A percentile compares a stretch with the other conserved stretches of the same genome.
Conservation (phyloP, 2,888 invertebrate genomes). For the Tenthredo distinguenda region DNA sequence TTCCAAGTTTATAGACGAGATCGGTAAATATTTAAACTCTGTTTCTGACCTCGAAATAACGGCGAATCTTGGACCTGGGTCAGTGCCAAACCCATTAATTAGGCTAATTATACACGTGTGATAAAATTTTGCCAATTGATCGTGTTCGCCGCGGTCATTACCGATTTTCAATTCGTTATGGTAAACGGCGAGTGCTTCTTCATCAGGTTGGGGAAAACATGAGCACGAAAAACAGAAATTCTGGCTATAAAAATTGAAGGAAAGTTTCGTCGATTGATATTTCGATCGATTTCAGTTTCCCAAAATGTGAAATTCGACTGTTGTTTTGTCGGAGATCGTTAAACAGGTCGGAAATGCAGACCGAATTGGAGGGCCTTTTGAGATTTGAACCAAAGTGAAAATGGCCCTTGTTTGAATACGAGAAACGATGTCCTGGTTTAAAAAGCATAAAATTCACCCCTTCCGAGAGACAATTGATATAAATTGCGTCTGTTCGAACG, state of each 20-base stretch:
- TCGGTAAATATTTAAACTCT: conserved; percentile 30
- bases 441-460: conserved; percentile 10
- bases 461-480: conserved; percentile 9
- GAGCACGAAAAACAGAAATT: background rate
- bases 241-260: background rate
- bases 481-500: conserved; percentile 27
- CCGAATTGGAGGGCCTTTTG: background rate
- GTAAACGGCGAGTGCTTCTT: background rate
- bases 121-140: conserved; percentile 5
- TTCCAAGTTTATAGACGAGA: background rate
- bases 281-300: background rate
- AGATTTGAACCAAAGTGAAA: background rate
- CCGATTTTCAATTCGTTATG: background rate
- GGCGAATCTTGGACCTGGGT: background rate
- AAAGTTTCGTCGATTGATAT: background rate
- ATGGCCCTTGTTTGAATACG: background rate
- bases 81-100: conserved; percentile 20
- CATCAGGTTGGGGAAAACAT: background rate
- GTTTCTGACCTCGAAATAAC: background rate
- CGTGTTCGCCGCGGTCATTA: conserved; percentile 6
- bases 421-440: background rate
- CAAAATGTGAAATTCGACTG: background rate
- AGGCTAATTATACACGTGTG: background rate
- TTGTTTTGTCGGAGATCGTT: background rate
- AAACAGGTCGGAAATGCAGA: background rate